A percentile compares a stretch with the other conserved stretches of the same genome.
Conservation (phyloP, 2,888 invertebrate species). For the Aleiodes testaceus region DNA sequence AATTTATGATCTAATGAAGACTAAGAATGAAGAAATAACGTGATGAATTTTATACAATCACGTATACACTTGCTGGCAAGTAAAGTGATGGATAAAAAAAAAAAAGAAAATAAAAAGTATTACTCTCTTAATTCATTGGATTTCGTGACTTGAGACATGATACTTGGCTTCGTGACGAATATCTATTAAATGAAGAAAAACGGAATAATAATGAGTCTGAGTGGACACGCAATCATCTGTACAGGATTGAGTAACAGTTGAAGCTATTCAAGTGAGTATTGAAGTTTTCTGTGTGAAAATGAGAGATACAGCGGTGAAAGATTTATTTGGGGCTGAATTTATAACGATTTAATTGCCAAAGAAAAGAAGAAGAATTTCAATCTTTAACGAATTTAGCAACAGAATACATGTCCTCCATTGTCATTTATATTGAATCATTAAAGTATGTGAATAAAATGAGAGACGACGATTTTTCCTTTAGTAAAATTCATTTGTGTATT, state of each 20-base stretch:
- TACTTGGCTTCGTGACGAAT: constrained; percentile 34
- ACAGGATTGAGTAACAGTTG: constrained; percentile 20
- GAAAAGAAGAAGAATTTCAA: constrained; percentile 44
- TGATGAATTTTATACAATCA: background rate
- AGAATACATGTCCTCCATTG: constrained; percentile 52
- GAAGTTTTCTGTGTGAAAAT: background rate
- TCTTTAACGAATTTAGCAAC: constrained; percentile 36
- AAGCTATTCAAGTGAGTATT: constrained; percentile 31
- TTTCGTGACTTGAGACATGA: constrained; percentile 27
- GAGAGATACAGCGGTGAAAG: no score
- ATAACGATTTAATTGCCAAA: constrained; percentile 32
- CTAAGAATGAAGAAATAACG: background rate
- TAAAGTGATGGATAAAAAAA: background rate
- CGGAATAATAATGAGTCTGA: background rate
- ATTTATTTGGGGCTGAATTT: constrained; percentile 9
- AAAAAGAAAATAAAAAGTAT: constrained; percentile 32
- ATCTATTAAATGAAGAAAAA: constrained; percentile 22
- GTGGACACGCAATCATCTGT: constrained; percentile 12
- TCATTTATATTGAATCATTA: constrained; percentile 50
- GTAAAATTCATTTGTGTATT: no score
- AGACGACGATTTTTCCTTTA: background rate
- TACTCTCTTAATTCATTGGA: constrained; percentile 39
- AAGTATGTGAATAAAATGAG: constrained; percentile 23
- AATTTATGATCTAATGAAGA: background rate
- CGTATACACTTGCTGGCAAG: background rate